Evolutionary conservation across 2,797 vertebrate species (phyloP), one percentile per base, ranked within the genome.

Genomic region (Hylomyscus alleni): DNA sequence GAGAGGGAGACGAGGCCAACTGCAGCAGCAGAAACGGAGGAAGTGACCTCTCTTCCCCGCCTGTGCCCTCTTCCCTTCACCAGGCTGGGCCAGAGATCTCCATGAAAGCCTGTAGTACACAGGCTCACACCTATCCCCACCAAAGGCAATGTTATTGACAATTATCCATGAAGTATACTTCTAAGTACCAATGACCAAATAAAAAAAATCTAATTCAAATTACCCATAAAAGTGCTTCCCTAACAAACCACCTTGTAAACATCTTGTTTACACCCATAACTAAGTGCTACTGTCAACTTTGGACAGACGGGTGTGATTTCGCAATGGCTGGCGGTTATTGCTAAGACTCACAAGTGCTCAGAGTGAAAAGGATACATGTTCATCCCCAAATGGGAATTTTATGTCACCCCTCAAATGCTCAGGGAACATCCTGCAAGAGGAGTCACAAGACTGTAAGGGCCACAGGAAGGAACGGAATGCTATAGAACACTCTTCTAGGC

Each of bases 171-270:
- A 81, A 67, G 47, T 69, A 76, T 44, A 4, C 44, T 40, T 78
- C 50, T 37, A 88, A 87, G 65, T 81, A 81, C 75, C 65, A 90
- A 22, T 40, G 62, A 56, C 52, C 62, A 65, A 83, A 31, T 94
- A 95, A 40, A 22, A 56, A 4, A 67, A 92, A 37, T 31, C 54
- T 62, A 86, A 80, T 86, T 81, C 20, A 86, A 65, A 65, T 80
- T 44, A 89, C 29, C 29, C 84, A 93, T 76, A 65, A 76, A 93
- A 83, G 31, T 58, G 6, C 44, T 82, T 72, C 11, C 19, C 31
- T 52, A 40, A 31, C 52, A 40, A 88, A 20, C 17, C 10, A 9
- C 44, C 60, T 67, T 85, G 29, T 67, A 65, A 50, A 50, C 20
- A n/a, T 47, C 20, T 31, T 19, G 56, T 83, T 29, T 11, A 83